A percentile compares a stretch with the other conserved stretches of the same genome.
These are phyloP conservation scores for Bombus waltoni DNA, from an alignment of 1,140 invertebrate species.

Conservation along the genomic window DNA sequence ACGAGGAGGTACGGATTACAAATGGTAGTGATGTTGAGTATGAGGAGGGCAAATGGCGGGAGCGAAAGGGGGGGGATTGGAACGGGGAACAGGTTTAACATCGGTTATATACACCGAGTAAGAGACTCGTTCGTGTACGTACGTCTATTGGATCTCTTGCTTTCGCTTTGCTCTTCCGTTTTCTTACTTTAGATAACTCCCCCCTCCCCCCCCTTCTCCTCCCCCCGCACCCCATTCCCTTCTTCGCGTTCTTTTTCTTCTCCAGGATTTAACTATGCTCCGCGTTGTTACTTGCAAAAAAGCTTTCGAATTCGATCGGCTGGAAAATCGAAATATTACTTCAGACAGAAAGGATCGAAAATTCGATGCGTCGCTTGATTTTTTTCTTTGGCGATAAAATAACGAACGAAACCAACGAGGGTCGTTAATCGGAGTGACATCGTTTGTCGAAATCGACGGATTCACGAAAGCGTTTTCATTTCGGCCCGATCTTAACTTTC, in stretches of 20 bases:
- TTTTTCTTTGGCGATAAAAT: neutral
- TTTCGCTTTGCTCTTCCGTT: constrained; percentile 22
- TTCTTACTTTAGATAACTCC: neutral
- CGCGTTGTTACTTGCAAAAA: neutral
- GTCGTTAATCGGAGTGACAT: neutral
- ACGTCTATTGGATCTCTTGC: constrained; percentile 56
- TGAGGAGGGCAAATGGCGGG: no score
- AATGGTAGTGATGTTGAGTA: neutral
- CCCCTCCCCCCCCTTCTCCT: neutral
- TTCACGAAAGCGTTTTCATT: neutral
- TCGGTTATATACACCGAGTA: constrained; percentile 45
- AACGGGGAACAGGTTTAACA: constrained; percentile 58
- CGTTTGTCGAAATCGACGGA: neutral
- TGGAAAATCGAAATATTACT: neutral
- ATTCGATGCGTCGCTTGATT: no score
- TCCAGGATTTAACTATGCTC: neutral
- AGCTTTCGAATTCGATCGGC: neutral
- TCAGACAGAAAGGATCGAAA: no score
- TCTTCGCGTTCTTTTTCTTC: neutral
- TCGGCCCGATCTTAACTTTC: neutral
- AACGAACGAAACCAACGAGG: neutral
- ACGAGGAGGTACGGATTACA: constrained; percentile 1
- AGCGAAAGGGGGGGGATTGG: neutral
- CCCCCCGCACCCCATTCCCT: neutral
- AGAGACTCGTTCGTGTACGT: constrained; percentile 38